Evolutionary conservation across 1,140 invertebrate species (phyloP).

Genomic region (Leptinotarsa defecta): DNA sequence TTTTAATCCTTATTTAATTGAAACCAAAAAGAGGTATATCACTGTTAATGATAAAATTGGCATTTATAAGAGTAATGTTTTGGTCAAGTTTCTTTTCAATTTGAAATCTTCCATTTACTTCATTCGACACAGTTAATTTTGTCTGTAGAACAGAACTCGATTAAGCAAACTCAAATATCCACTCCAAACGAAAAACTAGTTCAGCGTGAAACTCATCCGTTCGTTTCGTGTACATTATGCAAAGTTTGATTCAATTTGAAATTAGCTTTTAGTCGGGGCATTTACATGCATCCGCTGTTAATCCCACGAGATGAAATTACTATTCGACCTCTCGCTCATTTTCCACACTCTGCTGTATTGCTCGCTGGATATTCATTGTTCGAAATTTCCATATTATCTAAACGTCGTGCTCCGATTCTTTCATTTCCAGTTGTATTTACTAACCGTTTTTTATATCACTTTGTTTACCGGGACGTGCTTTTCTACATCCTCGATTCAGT

Average conservation of each 20-base stretch:
- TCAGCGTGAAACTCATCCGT: background rate
- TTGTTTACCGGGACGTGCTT: conserved; percentile 2
- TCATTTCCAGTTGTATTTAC: conserved; percentile 11
- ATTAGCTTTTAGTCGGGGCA: conserved; percentile 18
- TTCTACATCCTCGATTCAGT: background rate
- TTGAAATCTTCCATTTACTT: no score
- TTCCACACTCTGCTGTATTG: conserved; percentile 21
- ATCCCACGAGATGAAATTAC: conserved; percentile 18
- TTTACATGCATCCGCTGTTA: conserved; percentile 21
- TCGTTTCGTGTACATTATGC: background rate
- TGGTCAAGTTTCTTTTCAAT: no score
- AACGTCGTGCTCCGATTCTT: conserved; percentile 21
- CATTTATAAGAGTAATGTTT: background rate
- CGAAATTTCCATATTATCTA: conserved; percentile 24
- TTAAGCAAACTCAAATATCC: no score
- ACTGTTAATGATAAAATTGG: conserved; percentile 61
- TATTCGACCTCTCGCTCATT: conserved; percentile 10
- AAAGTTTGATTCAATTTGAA: conserved; percentile 16
- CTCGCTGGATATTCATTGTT: conserved; percentile 18
- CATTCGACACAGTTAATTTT: no score
- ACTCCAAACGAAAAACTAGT: background rate
- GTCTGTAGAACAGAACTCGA: no score
- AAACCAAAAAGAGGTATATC: conserved; percentile 56
- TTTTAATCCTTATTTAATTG: conserved; percentile 58
- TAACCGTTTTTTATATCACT: conserved; percentile 12